Conservation (phyloP, 2,113 vertebrate species). For the Marmota monax region DNA sequence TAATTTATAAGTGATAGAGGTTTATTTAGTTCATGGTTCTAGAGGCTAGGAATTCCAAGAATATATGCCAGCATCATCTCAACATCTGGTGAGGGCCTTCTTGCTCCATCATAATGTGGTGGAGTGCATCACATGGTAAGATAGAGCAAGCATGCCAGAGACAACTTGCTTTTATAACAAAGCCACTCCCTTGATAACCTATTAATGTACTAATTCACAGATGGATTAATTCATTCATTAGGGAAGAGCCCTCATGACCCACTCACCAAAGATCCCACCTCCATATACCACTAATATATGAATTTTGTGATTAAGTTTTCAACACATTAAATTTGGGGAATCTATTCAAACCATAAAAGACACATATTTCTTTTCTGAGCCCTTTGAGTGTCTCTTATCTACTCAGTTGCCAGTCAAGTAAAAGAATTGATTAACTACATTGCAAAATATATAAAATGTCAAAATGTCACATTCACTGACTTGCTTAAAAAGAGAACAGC, state of each 20-base stretch:
- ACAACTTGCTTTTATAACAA: neutral
- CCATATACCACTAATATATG: neutral
- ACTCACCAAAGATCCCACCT: neutral
- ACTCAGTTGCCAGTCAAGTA: conserved; percentile 50
- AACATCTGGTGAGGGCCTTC: neutral
- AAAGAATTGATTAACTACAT: conserved; percentile 62
- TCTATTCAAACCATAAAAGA: neutral
- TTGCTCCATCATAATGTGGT: neutral
- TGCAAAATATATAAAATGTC: conserved; percentile 51
- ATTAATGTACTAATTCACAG: neutral
- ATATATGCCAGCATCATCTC: neutral
- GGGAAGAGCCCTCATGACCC: neutral
- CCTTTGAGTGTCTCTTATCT: conserved; percentile 35
- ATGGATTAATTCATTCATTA: neutral
- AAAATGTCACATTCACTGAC: conserved; percentile 45
- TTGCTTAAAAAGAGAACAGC: neutral
- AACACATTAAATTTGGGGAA: neutral
- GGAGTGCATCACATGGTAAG: neutral
- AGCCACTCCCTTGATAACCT: neutral
- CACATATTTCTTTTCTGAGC: conserved; percentile 61
- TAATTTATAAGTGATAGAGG: neutral
- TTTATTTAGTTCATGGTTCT: neutral
- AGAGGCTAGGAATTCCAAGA: neutral
- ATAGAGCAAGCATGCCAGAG: neutral
- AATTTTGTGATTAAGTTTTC: neutral